These are phyloP conservation scores for Ceratosolen solmsi DNA, from an alignment of 1,140 invertebrate species.

Conservation along the genomic window DNA sequence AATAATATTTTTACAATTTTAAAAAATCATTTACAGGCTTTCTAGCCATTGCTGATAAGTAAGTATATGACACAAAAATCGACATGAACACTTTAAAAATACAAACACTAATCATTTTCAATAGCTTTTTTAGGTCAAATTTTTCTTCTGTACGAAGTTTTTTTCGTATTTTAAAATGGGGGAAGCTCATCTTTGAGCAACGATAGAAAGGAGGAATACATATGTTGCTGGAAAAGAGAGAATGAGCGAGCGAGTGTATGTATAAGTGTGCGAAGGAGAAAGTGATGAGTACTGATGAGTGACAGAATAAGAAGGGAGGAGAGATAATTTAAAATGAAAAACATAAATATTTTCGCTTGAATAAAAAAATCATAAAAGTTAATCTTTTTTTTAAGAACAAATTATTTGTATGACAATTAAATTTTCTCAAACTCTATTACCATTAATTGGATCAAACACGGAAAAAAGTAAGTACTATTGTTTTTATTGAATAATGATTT, in stretches of 20 bases:
- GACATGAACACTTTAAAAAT: slow-evolving; percentile 13
- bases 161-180: slow-evolving; percentile 28
- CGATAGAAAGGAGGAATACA: not conserved
- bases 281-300: too few relatives aligned
- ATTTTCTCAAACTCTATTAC: too few relatives aligned
- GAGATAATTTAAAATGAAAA: too few relatives aligned
- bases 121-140: slow-evolving; percentile 32
- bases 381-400: too few relatives aligned
- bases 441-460: too few relatives aligned
- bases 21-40: not conserved
- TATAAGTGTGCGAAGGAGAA: too few relatives aligned
- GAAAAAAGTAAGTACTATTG: too few relatives aligned
- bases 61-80: slow-evolving; percentile 1
- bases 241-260: not conserved
- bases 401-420: too few relatives aligned
- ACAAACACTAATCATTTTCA: slow-evolving; percentile 14
- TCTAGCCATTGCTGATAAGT: not conserved
- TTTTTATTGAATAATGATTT: too few relatives aligned
- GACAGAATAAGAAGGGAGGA: too few relatives aligned
- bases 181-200: not conserved
- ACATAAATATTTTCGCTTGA: too few relatives aligned
- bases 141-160: not conserved
- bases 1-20: slow-evolving; percentile 28
- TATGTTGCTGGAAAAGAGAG: not conserved
- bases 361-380: too few relatives aligned